Conservation (phyloP, 2,888 invertebrate species). For the Nebria salina region DNA sequence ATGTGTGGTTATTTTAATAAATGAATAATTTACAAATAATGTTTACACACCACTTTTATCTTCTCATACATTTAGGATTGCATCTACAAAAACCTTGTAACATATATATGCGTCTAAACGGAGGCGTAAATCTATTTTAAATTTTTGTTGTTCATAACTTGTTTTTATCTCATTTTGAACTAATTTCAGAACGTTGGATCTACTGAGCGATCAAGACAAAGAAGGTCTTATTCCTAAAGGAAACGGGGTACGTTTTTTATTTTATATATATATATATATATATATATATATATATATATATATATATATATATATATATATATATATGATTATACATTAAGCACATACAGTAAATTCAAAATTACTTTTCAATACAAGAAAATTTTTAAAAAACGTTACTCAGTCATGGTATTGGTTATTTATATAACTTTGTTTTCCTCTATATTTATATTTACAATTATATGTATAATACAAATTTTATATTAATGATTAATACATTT, state of each 20-base stretch:
- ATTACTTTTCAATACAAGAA: conserved; percentile 11
- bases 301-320: neutral
- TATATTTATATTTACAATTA: neutral
- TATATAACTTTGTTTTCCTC: conserved; percentile 9
- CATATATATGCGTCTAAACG: neutral
- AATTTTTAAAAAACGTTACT: neutral
- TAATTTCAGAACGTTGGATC: conserved; percentile 65
- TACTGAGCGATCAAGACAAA: conserved; percentile 64
- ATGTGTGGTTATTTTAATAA: no score
- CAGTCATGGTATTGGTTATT: conserved; percentile 8
- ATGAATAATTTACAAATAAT: no score
- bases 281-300: neutral
- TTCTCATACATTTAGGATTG: neutral
- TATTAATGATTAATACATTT: no score
- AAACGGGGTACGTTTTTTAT: conserved; percentile 67
- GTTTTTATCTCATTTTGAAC: neutral
- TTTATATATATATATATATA: neutral
- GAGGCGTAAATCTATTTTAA: neutral
- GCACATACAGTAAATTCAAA: neutral
- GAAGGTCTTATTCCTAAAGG: conserved; percentile 63
- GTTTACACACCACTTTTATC: no score
- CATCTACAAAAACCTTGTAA: neutral
- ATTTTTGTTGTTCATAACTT: neutral
- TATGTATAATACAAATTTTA: no score
- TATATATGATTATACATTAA: neutral